Conservation (phyloP, 2,888 invertebrate species). For the Allacma fusca region DNA sequence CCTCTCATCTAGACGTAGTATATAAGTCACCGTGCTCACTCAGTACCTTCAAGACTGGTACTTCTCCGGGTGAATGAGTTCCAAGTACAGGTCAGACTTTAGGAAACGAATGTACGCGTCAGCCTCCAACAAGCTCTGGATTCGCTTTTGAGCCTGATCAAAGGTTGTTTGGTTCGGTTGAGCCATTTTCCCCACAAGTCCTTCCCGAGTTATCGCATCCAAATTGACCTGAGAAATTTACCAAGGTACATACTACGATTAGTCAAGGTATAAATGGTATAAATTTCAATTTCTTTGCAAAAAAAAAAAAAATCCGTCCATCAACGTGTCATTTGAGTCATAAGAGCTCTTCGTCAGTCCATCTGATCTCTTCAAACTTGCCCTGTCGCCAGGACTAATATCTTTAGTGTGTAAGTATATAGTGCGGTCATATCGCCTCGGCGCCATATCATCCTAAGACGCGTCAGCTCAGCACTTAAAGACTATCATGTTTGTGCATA, state of each 20-base stretch:
- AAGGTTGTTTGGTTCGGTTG: slow-evolving; percentile 66
- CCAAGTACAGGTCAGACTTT: slow-evolving; percentile 67
- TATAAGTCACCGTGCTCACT: background rate
- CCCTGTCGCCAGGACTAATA: no score
- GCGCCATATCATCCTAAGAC: background rate
- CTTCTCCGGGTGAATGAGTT: slow-evolving; percentile 63
- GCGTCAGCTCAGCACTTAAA: background rate
- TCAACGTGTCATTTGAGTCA: no score
- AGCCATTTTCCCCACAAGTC: slow-evolving; percentile 64
- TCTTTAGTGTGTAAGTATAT: no score
- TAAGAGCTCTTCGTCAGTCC: no score
- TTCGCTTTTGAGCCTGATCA: slow-evolving; percentile 68
- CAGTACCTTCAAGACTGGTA: slow-evolving; percentile 51
- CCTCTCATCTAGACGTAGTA: background rate
- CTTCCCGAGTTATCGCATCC: slow-evolving; percentile 67
- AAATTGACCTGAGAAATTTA: slow-evolving; percentile 67
- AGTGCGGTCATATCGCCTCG: no score
- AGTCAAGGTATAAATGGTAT: background rate
- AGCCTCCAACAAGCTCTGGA: slow-evolving; percentile 68
- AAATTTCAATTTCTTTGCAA: no score
- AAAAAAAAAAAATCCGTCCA: no score
- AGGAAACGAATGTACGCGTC: slow-evolving; percentile 69
- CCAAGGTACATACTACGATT: slow-evolving; percentile 3
- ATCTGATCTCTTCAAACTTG: no score
- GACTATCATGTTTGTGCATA: background rate